Evolutionary conservation across 2,888 invertebrate species (phyloP).

Genomic region (Orthosia gothica): DNA sequence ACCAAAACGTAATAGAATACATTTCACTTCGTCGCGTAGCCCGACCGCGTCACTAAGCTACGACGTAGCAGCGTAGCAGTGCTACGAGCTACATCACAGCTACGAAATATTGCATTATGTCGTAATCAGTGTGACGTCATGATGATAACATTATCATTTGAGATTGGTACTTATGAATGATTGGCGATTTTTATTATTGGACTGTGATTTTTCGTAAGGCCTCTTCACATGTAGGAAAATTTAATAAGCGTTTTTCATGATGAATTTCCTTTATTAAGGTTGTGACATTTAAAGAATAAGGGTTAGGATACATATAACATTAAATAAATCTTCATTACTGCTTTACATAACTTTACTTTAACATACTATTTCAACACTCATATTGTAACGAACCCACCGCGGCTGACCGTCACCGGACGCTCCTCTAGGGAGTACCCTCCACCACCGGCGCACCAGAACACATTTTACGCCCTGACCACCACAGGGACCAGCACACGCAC

Average conservation of each 20-base stretch:
- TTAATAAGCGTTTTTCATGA: neutral
- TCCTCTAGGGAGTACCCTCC: no score
- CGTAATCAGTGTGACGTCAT: constrained; percentile 21
- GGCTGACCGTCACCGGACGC: no score
- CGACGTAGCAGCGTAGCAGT: constrained; percentile 58
- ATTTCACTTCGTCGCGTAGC: constrained; percentile 12
- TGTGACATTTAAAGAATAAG: no score
- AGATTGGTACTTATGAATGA: neutral
- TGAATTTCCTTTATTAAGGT: neutral
- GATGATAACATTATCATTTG: neutral
- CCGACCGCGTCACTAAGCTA: constrained; percentile 4
- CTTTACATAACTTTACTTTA: no score
- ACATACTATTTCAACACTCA: no score
- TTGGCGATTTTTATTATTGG: neutral
- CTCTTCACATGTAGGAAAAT: neutral
- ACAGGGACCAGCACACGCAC: no score
- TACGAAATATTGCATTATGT: constrained; percentile 16
- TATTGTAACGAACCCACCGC: no score
- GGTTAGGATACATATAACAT: no score
- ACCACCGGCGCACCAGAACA: no score
- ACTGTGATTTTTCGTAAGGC: neutral
- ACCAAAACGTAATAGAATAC: neutral
- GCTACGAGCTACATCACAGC: constrained; percentile 65
- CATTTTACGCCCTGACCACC: no score
- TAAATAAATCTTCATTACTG: no score